Evolutionary conservation across 2,888 invertebrate genomes (phyloP), one percentile per base, ranked within the genome.

Genomic region (Ophioninae sp.): DNA sequence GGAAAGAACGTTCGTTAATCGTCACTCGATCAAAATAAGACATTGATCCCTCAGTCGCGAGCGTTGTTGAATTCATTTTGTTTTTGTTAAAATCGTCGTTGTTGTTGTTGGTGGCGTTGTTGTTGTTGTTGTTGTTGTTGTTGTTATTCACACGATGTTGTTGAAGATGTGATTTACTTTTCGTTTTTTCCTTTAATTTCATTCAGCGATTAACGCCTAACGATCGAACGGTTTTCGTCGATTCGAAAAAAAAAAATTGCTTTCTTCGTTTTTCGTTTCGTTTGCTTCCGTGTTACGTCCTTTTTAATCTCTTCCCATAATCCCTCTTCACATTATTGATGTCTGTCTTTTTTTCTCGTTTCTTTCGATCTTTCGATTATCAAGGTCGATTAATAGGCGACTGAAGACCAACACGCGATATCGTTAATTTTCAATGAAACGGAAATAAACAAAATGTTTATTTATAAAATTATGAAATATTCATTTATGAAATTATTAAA

Each of bases 1-100:
- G 87, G 86, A 80, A 85, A 81, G 73, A 84, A 76, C 72, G 69
- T 79, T 79, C 79, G 39, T 63, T 67, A 77, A 72, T 75, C 79
- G 67, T 85, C 87, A 85, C 86, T 88, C 89, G 88, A 88, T 88
- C 85, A 85, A 88, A 89, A 87, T 87, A 88, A 88, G 87, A 87
- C 87, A 88, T 85, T 88, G 87, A 88, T 88, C 87, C 86, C 87
- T 88, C 85, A 86, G 87, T 87, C 84, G 85, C 17, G 71, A 30
- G 61, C 64, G 65, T 81, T 77, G 77, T 76, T 73, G 67, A 82
- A 74, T 71, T 79, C 71, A 74, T 83, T 81, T 9, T 75, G 8
- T 68, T 79, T 56, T 73, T 69, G 7, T 44, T 75, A 9, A 23
- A 68, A 67, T 37, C 51, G 8, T 59, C 20, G n/a, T 71, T 72